A percentile compares a stretch with the other conserved stretches of the same genome.
phyloP scores from a whole-genome alignment of 2,113 vertebrate genomes.

The Genyomyrus donnyi region DNA sequence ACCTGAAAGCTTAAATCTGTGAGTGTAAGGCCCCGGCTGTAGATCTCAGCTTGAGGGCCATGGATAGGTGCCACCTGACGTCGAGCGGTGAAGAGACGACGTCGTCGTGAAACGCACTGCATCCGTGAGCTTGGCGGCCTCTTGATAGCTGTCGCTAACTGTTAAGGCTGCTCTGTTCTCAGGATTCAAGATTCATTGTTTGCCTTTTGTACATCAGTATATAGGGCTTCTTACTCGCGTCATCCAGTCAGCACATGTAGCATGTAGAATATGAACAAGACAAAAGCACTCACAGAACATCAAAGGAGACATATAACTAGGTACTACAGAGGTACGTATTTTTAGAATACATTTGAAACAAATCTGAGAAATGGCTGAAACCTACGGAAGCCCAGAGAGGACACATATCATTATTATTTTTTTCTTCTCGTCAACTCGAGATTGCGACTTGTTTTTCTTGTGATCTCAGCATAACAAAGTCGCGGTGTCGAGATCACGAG shows the following conservation, averaged over 20 bases:
- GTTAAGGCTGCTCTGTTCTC: not conserved
- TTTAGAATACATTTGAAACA: not conserved
- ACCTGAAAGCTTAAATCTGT: not conserved
- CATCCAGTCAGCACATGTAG: not conserved
- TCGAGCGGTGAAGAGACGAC: not conserved
- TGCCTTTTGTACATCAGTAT: not conserved
- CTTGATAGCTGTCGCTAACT: not conserved
- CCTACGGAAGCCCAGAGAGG: not conserved
- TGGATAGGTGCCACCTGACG: not conserved
- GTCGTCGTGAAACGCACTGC: not conserved
- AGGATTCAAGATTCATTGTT: not conserved
- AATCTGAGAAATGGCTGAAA: not conserved
- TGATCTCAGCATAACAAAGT: too few species aligned
- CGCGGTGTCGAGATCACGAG: not conserved
- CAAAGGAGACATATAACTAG: not conserved
- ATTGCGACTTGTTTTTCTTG: not conserved
- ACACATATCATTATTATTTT: not conserved
- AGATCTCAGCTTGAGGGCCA: not conserved
- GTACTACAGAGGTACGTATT: not conserved
- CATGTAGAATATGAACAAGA: not conserved
- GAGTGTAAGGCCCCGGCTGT: not conserved
- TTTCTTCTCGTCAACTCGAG: not conserved
- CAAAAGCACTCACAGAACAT: not conserved
- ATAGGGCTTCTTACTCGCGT: not conserved
- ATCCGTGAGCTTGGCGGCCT: not conserved